Percentiles rank a stretch among this genome's conserved stretches.
phyloP scores from a whole-genome alignment of 2,113 vertebrate species.

The Myodes glareolus region DNA sequence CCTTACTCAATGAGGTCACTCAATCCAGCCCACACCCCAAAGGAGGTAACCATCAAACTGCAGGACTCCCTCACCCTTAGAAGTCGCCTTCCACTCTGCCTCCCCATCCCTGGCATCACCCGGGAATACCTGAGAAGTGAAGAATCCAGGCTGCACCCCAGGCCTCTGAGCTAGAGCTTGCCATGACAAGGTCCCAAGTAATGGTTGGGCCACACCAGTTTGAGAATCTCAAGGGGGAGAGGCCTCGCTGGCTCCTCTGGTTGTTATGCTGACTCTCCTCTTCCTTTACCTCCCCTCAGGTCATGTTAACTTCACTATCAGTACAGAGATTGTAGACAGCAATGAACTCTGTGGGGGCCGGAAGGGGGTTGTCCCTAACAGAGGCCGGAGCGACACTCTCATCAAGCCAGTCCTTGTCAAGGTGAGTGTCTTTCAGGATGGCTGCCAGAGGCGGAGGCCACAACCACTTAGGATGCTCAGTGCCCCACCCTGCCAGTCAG shows the following conservation, averaged over 20 bases:
- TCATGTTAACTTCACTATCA: slow-evolving; percentile 76
- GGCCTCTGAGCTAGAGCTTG: not conserved
- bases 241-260: not conserved
- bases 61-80: not conserved
- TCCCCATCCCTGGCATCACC: not conserved
- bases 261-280: not conserved
- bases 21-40: not conserved
- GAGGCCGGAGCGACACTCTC: slow-evolving; percentile 76
- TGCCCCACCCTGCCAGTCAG: not conserved
- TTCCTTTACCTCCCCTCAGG: slow-evolving; percentile 61
- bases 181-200: not conserved
- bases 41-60: not conserved
- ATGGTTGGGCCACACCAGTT: not conserved
- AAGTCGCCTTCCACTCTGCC: not conserved
- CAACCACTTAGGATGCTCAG: not conserved
- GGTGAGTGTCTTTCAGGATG: slow-evolving; percentile 73
- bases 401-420: slow-evolving; percentile 81
- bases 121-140: not conserved
- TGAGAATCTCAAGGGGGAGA: not conserved
- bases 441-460: not conserved
- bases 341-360: slow-evolving; percentile 71
- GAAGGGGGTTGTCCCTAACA: slow-evolving; percentile 71
- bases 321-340: slow-evolving; percentile 78
- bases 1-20: not conserved
- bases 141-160: not conserved